Conservation (phyloP, 2,888 invertebrate genomes). For the Ecdyonurus torrentis region DNA sequence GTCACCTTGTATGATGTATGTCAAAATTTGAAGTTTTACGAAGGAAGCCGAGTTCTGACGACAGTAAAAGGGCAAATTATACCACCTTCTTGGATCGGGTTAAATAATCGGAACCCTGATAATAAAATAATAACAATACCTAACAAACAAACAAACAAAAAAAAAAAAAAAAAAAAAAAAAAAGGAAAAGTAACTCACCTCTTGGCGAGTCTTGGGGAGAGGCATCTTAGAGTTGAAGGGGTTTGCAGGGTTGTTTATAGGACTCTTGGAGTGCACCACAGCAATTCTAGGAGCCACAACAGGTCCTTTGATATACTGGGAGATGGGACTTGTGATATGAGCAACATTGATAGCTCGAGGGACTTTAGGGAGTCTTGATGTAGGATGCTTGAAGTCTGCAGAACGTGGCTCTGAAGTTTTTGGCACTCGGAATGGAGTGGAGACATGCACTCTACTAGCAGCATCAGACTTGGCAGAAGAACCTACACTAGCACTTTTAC, state of each 20-base stretch:
- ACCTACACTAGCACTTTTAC: not conserved
- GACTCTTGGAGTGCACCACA: not conserved
- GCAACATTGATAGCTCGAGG: not conserved
- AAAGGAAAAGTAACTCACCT: no score
- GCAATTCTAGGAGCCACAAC: not conserved
- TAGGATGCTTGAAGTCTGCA: not conserved
- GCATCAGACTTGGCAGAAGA: not conserved
- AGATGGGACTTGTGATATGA: not conserved
- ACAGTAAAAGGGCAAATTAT: no score
- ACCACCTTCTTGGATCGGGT: no score
- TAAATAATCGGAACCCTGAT: no score
- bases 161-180: no score
- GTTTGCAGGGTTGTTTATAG: no score
- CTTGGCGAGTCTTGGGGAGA: not conserved
- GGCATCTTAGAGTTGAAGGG: not conserved
- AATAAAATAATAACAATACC: no score
- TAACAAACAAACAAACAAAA: no score
- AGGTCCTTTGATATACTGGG: not conserved
- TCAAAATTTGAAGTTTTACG: no score
- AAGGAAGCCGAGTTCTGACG: no score
- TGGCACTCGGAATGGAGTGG: not conserved
- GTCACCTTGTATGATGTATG: no score
- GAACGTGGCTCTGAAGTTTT: not conserved
- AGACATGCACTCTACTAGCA: not conserved
- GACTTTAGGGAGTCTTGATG: not conserved